phyloP scores from a whole-genome alignment of 2,888 invertebrate genomes.

The Himalopsyche kuldschensis region DNA sequence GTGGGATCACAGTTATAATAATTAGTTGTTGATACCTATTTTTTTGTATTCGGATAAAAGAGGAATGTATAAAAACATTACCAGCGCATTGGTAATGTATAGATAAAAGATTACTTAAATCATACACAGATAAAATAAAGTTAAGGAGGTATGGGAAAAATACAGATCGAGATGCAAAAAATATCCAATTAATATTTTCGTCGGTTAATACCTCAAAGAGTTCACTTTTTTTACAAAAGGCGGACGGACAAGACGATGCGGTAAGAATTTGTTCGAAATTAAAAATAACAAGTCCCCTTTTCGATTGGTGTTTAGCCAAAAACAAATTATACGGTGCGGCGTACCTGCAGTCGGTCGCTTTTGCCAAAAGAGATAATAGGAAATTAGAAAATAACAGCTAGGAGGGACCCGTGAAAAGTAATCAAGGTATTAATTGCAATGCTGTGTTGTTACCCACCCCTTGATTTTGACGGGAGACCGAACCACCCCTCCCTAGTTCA shows the following conservation, averaged over 20 bases:
- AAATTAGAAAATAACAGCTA: constrained; percentile 41
- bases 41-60: too few species aligned
- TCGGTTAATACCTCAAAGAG: background rate
- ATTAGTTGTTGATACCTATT: too few species aligned
- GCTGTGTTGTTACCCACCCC: constrained; percentile 15
- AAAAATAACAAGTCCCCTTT: constrained; percentile 17
- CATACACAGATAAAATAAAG: too few species aligned
- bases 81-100: too few species aligned
- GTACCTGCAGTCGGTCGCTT: constrained; percentile 13
- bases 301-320: constrained; percentile 34
- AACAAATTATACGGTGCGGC: constrained; percentile 28
- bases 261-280: constrained; percentile 3
- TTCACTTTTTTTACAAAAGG: background rate
- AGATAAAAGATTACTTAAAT: too few species aligned
- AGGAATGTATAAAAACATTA: too few species aligned
- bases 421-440: constrained; percentile 43
- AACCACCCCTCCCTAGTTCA: background rate
- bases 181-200: background rate
- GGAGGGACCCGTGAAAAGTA: constrained; percentile 40
- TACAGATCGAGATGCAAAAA: background rate
- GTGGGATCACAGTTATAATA: too few species aligned
- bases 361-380: constrained; percentile 36
- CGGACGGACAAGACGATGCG: background rate
- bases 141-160: too few species aligned
- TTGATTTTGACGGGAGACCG: background rate